Conservation (phyloP, 1,140 invertebrate genomes). For the Meteorus sp. region DNA sequence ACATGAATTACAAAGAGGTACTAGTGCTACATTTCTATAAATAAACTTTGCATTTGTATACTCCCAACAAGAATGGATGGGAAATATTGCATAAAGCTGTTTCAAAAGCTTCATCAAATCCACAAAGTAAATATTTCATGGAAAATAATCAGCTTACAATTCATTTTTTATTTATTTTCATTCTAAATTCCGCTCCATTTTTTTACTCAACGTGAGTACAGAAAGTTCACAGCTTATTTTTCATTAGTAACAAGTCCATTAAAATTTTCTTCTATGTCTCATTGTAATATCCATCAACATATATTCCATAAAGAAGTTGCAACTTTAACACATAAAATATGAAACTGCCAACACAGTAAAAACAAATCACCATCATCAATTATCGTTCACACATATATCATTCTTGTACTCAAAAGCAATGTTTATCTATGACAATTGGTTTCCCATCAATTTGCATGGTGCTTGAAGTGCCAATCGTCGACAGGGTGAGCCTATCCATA, state of each 20-base stretch:
- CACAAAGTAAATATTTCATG: background rate
- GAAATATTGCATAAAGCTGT: background rate
- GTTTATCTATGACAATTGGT: background rate
- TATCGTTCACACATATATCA: background rate
- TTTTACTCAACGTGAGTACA: no score
- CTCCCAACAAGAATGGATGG: background rate
- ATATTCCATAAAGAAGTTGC: no score
- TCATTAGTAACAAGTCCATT: constrained; percentile 2
- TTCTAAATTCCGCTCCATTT: no score
- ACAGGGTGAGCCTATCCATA: background rate
- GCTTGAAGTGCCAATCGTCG: background rate
- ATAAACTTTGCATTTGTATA: no score
- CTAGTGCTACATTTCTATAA: no score
- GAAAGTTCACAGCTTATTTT: background rate
- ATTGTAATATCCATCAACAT: background rate
- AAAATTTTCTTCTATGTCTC: background rate
- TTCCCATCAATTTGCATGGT: background rate
- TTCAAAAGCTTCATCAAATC: constrained; percentile 3
- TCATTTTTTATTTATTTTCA: no score
- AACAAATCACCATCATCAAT: no score
- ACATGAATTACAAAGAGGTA: no score
- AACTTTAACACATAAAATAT: no score
- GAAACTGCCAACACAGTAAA: no score
- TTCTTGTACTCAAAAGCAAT: background rate
- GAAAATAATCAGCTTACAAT: constrained; percentile 6